Evolutionary conservation across 2,797 vertebrate genomes (phyloP).

Genomic region (Chiroxiphia lanceolata): DNA sequence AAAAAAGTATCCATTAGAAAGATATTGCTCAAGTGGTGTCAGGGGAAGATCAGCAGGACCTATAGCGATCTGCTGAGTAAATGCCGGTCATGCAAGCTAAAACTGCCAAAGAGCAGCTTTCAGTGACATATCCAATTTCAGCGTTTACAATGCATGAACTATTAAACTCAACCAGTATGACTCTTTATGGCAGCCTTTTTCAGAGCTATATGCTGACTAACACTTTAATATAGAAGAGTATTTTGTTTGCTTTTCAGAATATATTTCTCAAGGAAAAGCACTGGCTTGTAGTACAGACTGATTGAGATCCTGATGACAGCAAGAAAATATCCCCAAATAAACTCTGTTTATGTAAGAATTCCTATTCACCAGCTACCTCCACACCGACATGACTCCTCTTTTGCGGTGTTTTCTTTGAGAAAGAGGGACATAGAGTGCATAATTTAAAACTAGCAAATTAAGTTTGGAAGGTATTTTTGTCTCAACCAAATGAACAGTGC

Average conservation of each 20-base stretch:
- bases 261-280: neutral
- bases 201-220: conserved; percentile 26
- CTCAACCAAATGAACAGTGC: neutral
- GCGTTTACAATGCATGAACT: conserved; percentile 46
- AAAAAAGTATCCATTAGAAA: neutral
- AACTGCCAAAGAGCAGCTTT: conserved; percentile 57
- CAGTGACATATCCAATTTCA: conserved; percentile 57
- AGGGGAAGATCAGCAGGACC: conserved; percentile 39
- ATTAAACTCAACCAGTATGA: conserved; percentile 32
- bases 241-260: conserved; percentile 30
- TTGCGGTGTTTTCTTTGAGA: neutral
- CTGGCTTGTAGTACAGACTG: neutral
- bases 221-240: neutral
- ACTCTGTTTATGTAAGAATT: neutral
- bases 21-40: neutral
- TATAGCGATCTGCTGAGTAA: conserved; percentile 29
- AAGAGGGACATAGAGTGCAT: neutral
- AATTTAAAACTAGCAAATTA: neutral
- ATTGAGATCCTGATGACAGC: neutral
- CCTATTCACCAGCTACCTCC: neutral
- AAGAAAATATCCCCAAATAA: neutral
- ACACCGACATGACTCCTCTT: neutral
- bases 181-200: conserved; percentile 7
- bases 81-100: conserved; percentile 20
- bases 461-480: neutral